Conservation (phyloP, 2,888 invertebrate genomes). For the Dichetophora obliterata region DNA sequence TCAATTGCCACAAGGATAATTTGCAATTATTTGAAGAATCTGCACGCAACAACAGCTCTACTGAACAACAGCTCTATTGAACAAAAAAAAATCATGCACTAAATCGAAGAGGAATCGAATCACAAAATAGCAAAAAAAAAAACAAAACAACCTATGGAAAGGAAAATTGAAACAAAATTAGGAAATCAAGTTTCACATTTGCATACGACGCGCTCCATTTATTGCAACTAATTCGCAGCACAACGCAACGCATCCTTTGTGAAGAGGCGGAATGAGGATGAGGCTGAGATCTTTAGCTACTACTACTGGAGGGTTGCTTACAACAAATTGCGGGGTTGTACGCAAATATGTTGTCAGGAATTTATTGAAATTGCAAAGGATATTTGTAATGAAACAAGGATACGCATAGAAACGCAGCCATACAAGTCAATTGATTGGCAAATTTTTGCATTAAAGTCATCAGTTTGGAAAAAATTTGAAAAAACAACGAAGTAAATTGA, state of each 20-base stretch:
- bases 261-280: neutral
- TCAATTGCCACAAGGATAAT: conserved; percentile 44
- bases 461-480: neutral
- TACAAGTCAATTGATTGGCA: conserved; percentile 37
- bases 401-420: neutral
- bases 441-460: conserved; percentile 17
- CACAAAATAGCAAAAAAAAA: conserved; percentile 44
- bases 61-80: too few species aligned
- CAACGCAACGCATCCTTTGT: conserved; percentile 3
- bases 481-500: conserved; percentile 5
- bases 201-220: conserved; percentile 64
- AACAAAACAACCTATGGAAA: conserved; percentile 40
- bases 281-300: neutral
- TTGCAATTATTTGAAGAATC: conserved; percentile 39
- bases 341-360: conserved; percentile 35
- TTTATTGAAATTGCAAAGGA: conserved; percentile 44
- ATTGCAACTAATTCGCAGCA: conserved; percentile 47
- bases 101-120: neutral
- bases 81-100: conserved; percentile 2
- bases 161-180: conserved; percentile 67
- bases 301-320: conserved; percentile 4
- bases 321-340: conserved; percentile 30
- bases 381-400: conserved; percentile 11
- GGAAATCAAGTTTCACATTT: conserved; percentile 67
- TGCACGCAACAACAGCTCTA: neutral